Conservation (phyloP, 2,113 vertebrate species). For the Clarias magur region DNA sequence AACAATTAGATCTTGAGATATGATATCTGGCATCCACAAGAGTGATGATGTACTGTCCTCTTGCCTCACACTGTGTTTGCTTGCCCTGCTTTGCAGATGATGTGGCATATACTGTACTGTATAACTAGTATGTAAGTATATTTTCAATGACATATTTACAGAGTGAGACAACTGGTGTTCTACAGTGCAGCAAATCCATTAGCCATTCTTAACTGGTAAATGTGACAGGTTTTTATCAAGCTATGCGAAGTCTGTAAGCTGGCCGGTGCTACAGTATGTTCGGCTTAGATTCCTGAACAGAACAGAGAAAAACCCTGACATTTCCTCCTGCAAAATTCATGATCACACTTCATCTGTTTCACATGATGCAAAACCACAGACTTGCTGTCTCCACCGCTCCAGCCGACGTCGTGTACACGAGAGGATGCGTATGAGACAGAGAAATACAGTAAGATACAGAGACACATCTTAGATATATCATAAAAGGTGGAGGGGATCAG, state of each 20-base stretch:
- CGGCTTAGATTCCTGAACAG: slow-evolving; percentile 6
- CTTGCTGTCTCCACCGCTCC: slow-evolving; percentile 32
- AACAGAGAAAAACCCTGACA: background rate
- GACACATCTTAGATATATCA: background rate
- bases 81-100: background rate
- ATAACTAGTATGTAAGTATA: background rate
- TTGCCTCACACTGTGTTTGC: background rate
- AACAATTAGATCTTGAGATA: background rate
- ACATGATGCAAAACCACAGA: slow-evolving; percentile 40
- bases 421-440: background rate
- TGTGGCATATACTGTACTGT: background rate
- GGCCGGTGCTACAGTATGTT: background rate
- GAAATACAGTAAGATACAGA: background rate
- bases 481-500: background rate
- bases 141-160: background rate
- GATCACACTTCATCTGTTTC: slow-evolving; percentile 39
- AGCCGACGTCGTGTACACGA: background rate
- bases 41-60: background rate
- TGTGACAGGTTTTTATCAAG: background rate
- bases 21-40: background rate
- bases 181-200: background rate
- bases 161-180: background rate
- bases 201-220: background rate
- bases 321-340: slow-evolving; percentile 19
- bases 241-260: background rate